Evolutionary conservation across 1,140 invertebrate species (phyloP).

Genomic region (Oreohelix idahoensis): DNA sequence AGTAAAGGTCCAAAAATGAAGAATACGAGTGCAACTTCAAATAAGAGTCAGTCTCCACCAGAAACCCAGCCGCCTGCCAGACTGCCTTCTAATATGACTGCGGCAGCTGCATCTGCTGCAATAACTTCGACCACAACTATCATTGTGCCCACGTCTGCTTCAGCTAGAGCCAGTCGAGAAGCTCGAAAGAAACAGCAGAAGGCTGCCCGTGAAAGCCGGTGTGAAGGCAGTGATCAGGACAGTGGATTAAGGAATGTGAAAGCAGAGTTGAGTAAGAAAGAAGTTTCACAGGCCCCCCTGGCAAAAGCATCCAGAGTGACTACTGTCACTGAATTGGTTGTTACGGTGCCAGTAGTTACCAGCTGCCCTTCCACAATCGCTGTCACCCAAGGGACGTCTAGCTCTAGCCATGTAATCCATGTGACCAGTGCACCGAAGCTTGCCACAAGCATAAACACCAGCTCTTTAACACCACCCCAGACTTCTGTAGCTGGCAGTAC

Average conservation of each 20-base stretch:
- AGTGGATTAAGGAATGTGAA: constrained; percentile 23
- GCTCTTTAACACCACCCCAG: neutral
- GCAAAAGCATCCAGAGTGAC: neutral
- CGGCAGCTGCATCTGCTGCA: neutral
- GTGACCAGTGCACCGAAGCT: neutral
- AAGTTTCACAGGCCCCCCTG: neutral
- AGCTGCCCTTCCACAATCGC: neutral
- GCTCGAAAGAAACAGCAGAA: constrained; percentile 36
- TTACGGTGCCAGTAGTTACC: neutral
- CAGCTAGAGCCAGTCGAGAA: constrained; percentile 28
- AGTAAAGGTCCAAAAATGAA: neutral
- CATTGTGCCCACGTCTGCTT: neutral
- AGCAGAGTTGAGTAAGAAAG: constrained; percentile 32
- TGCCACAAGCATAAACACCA: neutral
- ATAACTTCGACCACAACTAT: neutral
- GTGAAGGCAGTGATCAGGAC: constrained; percentile 26
- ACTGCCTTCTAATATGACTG: neutral
- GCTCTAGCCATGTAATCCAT: neutral
- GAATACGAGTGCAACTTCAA: neutral
- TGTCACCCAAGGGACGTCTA: neutral
- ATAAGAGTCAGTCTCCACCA: neutral
- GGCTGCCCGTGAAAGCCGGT: constrained; percentile 7
- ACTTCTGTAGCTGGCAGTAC: neutral
- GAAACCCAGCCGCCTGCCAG: constrained; percentile 6
- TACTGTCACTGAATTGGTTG: constrained; percentile 2